Conservation (phyloP, 2,888 invertebrate species). For the Dasysyrphus albostriatus region DNA sequence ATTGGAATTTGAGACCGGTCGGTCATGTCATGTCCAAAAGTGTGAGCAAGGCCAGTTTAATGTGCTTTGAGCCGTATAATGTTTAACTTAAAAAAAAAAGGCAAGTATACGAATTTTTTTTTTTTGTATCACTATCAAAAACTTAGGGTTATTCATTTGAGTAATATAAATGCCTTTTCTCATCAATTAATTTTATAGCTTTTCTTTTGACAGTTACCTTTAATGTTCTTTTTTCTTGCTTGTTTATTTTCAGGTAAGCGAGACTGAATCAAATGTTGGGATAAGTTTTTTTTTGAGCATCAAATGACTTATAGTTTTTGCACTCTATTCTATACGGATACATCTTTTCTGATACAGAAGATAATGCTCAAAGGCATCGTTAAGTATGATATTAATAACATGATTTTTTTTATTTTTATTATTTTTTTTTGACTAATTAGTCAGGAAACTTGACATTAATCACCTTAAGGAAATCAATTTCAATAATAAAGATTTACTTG, state of each 20-base stretch:
- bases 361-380: slow-evolving; percentile 15
- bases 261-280: background rate
- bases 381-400: slow-evolving; percentile 8
- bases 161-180: background rate
- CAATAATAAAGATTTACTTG: slow-evolving; percentile 3
- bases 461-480: background rate
- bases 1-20: slow-evolving; percentile 18
- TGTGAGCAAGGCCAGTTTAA: slow-evolving; percentile 62
- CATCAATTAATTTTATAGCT: slow-evolving; percentile 9
- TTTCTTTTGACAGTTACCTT: slow-evolving; percentile 18
- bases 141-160: background rate
- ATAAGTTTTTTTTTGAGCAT: background rate
- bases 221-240: background rate
- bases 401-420: background rate
- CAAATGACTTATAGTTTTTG: slow-evolving; percentile 5
- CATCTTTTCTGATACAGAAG: background rate
- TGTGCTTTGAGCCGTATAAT: slow-evolving; percentile 48
- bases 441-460: slow-evolving; percentile 23
- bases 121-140: background rate
- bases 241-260: slow-evolving; percentile 38
- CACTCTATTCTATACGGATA: background rate
- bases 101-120: background rate
- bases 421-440: slow-evolving; percentile 15
- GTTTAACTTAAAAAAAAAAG: background rate
- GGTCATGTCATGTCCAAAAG: background rate